Conservation (phyloP, 2,797 vertebrate genomes). For the Lepus townsendii region DNA sequence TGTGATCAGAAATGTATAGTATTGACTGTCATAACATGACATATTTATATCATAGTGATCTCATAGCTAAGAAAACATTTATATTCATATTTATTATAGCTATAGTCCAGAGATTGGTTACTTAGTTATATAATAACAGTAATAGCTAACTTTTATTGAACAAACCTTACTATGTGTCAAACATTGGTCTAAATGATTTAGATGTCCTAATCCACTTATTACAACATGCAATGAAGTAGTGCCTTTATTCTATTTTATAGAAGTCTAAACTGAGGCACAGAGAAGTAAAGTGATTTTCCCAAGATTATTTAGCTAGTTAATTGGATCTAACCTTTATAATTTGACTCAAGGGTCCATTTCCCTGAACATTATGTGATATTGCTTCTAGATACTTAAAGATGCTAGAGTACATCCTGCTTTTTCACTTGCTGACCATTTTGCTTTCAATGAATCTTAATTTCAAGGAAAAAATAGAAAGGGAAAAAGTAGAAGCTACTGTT, state of each 20-base stretch:
- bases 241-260: constrained; percentile 34
- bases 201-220: constrained; percentile 15
- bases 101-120: not conserved
- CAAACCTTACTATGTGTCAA: not conserved
- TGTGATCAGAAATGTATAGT: not conserved
- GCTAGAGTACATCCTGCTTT: not conserved
- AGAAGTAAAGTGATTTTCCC: constrained; percentile 4
- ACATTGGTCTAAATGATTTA: not conserved
- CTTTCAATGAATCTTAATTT: not conserved
- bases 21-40: not conserved
- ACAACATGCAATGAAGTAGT: constrained; percentile 17
- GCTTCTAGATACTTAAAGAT: not conserved
- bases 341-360: constrained; percentile 27
- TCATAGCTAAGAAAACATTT: not conserved
- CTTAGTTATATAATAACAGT: not conserved
- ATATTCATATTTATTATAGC: constrained; percentile 33
- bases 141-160: not conserved
- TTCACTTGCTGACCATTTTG: not conserved
- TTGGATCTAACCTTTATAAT: not conserved
- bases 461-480: not conserved
- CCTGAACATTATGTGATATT: not conserved
- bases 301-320: not conserved
- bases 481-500: not conserved
- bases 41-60: not conserved
- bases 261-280: not conserved